Evolutionary conservation across 2,888 invertebrate species (phyloP).

Genomic region (Lysandra bellargus): DNA sequence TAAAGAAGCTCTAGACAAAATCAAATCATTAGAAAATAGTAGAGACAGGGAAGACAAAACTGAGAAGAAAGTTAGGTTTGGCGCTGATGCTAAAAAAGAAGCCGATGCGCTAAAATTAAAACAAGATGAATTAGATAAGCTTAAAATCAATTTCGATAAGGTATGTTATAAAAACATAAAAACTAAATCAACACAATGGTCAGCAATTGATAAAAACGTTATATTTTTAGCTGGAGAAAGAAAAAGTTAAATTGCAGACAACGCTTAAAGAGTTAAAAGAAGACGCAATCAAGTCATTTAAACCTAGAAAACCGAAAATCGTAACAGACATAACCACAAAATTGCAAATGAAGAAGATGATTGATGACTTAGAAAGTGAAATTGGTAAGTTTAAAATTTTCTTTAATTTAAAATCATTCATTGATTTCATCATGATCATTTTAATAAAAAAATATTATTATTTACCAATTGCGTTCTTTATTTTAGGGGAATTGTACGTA

Average conservation of each 20-base stretch:
- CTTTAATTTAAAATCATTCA: background rate
- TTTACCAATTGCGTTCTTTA: conserved; percentile 1
- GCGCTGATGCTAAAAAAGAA: conserved; percentile 69
- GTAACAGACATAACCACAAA: conserved; percentile 87
- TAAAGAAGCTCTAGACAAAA: conserved; percentile 79
- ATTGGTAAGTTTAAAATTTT: conserved; percentile 76
- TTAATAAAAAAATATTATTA: background rate
- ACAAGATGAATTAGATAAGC: conserved; percentile 77
- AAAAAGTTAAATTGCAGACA: conserved; percentile 83
- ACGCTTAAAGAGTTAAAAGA: conserved; percentile 84
- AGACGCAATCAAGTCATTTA: conserved; percentile 83
- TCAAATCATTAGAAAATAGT: conserved; percentile 76
- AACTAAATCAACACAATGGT: background rate
- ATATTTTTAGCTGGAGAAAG: conserved; percentile 78
- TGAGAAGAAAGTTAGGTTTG: conserved; percentile 76
- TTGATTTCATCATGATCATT: background rate
- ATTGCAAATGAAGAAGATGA: conserved; percentile 88
- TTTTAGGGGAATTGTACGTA: conserved; percentile 78
- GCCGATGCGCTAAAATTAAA: conserved; percentile 65
- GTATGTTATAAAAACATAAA: conserved; percentile 46
- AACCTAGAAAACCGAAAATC: conserved; percentile 86
- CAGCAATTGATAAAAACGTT: background rate
- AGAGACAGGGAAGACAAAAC: conserved; percentile 72
- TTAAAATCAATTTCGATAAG: conserved; percentile 76
- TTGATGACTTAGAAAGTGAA: conserved; percentile 93